Conservation (phyloP, 2,113 vertebrate genomes). For the Mionectes macconnelli region DNA sequence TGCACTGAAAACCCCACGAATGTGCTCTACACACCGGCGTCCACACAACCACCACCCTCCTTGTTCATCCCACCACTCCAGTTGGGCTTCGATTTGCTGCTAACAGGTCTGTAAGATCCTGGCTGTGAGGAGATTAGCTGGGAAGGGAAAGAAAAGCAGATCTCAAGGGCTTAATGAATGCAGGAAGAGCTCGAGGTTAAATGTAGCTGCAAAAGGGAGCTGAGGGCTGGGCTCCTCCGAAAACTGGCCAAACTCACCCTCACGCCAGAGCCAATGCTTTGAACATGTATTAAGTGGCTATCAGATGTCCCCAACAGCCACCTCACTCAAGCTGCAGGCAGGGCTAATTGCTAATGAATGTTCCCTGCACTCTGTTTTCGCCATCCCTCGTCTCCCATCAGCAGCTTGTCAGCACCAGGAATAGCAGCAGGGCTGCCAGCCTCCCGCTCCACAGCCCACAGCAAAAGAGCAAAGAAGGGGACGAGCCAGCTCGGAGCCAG, state of each 20-base stretch:
- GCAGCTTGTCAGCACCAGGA: not conserved
- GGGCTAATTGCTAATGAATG: conserved; percentile 24
- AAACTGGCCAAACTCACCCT: not conserved
- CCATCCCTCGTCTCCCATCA: not conserved
- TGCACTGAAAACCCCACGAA: rapidly evolving
- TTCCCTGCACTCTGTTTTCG: not conserved
- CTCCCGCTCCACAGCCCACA: conserved; percentile 23
- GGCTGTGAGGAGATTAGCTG: not conserved
- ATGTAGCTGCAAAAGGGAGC: not conserved
- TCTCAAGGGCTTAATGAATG: not conserved
- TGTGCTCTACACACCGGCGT: rapidly evolving
- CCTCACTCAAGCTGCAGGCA: not conserved
- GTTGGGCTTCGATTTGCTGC: not conserved
- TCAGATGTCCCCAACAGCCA: conserved; percentile 18
- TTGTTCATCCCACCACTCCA: not conserved
- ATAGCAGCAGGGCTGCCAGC: conserved; percentile 37
- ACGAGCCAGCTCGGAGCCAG: not conserved
- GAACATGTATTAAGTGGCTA: not conserved
- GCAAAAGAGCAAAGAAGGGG: conserved; percentile 26
- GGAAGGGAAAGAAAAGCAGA: not conserved
- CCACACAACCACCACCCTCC: not conserved
- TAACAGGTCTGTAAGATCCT: not conserved
- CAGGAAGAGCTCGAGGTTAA: not conserved
- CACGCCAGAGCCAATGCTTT: rapidly evolving
- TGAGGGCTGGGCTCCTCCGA: rapidly evolving